These are phyloP conservation scores for Megalurothrips usitatus DNA, from an alignment of 2,888 invertebrate genomes.

Conservation along the genomic window DNA sequence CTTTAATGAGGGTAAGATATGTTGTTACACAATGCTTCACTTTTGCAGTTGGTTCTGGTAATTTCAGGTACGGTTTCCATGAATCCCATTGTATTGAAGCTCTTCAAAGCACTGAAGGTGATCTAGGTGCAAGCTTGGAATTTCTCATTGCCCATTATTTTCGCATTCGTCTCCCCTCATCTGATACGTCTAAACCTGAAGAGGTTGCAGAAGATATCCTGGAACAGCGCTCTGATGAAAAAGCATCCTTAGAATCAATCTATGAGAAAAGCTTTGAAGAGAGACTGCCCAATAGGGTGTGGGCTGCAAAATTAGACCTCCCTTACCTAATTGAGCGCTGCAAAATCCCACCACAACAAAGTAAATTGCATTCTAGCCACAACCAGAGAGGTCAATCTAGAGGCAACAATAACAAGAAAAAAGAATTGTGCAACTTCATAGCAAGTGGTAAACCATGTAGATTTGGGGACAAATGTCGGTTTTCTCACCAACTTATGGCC, in stretches of 20 bases:
- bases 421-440: conserved; percentile 61
- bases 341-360: background rate
- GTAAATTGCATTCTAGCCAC: conserved; percentile 28
- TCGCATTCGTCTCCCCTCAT: conserved; percentile 44
- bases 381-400: conserved; percentile 47
- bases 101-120: conserved; percentile 59
- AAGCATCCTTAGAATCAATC: conserved; percentile 69
- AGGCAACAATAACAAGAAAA: conserved; percentile 47
- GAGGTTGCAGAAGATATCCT: conserved; percentile 47
- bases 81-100: conserved; percentile 70
- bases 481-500: conserved; percentile 57
- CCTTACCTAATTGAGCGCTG: conserved; percentile 39
- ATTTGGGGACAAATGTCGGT: conserved; percentile 69
- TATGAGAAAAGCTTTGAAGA: conserved; percentile 66
- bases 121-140: conserved; percentile 66
- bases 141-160: conserved; percentile 69
- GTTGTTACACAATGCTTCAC: conserved; percentile 9
- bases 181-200: conserved; percentile 44
- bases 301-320: conserved; percentile 63
- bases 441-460: conserved; percentile 59
- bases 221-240: conserved; percentile 66
- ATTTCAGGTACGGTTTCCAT: conserved; percentile 67
- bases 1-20: conserved; percentile 29
- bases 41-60: conserved; percentile 25
- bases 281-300: conserved; percentile 63